Evolutionary conservation across 2,888 invertebrate genomes (phyloP).

Genomic region (Tetragonisca angustula): DNA sequence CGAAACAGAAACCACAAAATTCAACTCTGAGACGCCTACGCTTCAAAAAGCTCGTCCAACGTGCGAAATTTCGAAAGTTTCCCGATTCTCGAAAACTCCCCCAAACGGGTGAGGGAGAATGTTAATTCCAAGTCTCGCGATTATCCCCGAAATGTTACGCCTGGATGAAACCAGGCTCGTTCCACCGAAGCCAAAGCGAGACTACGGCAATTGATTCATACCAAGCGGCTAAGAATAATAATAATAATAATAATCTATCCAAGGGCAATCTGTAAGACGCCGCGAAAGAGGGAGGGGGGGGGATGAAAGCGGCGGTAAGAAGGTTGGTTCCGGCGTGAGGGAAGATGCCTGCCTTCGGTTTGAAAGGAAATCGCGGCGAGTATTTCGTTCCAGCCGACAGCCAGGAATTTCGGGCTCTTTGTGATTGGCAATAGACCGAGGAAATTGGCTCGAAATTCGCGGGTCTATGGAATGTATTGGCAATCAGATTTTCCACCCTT

Average conservation of each 20-base stretch:
- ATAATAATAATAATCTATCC: constrained; percentile 48
- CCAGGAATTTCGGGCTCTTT: constrained; percentile 77
- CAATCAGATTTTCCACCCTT: constrained; percentile 79
- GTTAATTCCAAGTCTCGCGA: too few relatives aligned
- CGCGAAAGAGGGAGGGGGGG: constrained; percentile 50
- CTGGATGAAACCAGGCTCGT: too few relatives aligned
- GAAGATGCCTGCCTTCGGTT: constrained; percentile 10
- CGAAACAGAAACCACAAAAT: too few relatives aligned
- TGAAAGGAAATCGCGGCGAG: constrained; percentile 72
- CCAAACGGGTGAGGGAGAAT: too few relatives aligned
- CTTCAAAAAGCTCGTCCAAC: too few relatives aligned
- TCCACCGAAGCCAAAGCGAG: too few relatives aligned
- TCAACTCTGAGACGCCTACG: too few relatives aligned
- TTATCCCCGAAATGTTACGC: too few relatives aligned
- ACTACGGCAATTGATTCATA: too few relatives aligned
- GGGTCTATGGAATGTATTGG: constrained; percentile 80
- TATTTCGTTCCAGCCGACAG: constrained; percentile 75
- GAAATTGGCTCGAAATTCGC: constrained; percentile 81
- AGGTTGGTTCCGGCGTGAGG: not conserved
- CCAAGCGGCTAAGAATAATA: too few relatives aligned
- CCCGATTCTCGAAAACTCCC: too few relatives aligned
- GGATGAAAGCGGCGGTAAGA: constrained; percentile 47
- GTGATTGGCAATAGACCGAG: constrained; percentile 80
- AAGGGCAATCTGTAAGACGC: constrained; percentile 56
- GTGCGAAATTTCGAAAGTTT: too few relatives aligned